phyloP scores from a whole-genome alignment of 2,113 vertebrate species.

The Gymnorhina tibicen region DNA sequence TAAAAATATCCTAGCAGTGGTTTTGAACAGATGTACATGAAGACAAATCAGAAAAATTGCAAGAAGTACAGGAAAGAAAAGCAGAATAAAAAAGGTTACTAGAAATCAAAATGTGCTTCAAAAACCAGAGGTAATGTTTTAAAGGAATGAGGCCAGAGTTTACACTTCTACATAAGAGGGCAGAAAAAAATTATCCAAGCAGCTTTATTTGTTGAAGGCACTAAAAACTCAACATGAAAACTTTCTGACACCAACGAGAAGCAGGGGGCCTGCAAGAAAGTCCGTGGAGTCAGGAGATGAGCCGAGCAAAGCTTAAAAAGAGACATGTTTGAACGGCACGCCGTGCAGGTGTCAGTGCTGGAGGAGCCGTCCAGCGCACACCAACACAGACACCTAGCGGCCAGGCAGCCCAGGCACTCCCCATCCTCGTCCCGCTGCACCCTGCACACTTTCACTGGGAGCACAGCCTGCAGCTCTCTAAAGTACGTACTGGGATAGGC shows the following conservation, averaged over 20 bases:
- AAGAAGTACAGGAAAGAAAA: not conserved
- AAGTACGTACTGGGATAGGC: rapidly evolving
- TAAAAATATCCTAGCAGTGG: not conserved
- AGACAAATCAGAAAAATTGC: not conserved
- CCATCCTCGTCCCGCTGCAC: rapidly evolving
- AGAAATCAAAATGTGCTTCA: not conserved
- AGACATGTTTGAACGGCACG: not conserved
- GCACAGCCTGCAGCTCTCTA: rapidly evolving
- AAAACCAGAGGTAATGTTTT: not conserved
- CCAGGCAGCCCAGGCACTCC: not conserved
- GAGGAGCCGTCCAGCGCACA: not conserved
- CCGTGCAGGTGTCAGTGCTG: rapidly evolving
- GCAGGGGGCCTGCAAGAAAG: not conserved
- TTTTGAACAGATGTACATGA: not conserved
- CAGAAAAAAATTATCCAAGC: not conserved
- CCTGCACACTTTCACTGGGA: rapidly evolving
- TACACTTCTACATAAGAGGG: not conserved
- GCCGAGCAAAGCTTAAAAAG: rapidly evolving
- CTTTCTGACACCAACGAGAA: not conserved
- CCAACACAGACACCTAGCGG: not conserved
- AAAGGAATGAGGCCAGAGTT: not conserved
- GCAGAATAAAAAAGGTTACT: not conserved
- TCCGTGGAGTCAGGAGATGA: not conserved
- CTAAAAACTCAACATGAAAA: not conserved
- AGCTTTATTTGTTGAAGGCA: not conserved